Evolutionary conservation across 1,140 invertebrate genomes (phyloP), one percentile per base, ranked within the genome.

Genomic region (Lamellibrachia luymesi): DNA sequence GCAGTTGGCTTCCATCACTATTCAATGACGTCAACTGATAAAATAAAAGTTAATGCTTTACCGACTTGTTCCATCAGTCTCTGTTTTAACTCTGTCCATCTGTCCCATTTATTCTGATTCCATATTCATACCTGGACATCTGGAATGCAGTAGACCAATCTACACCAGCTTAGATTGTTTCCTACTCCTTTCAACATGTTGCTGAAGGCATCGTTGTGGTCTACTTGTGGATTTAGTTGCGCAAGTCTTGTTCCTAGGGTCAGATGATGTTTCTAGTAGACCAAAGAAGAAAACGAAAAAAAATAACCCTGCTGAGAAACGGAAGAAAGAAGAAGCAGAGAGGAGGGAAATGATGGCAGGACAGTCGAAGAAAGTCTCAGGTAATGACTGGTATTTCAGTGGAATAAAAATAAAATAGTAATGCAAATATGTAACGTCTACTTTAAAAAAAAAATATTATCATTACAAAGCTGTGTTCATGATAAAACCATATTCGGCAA

Each of bases 271-370:
- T 90, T 4, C 50, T 51, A 51, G 90, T 25, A 50, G 22, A 25
- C 27, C 25, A 51, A 90, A 90, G 38, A 93, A 93, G 25, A 93
- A 93, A 27, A 91, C 90, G 80, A 90, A 93, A 27, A 93, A 90
- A 50, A 93, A 90, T 25, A 49, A 64, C 27, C 50, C 50, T 27
- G 51, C 64, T 5, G 91, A 93, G 52, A 93, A 80, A 90, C 50
- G 56, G 50, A 80, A 80, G 52, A 17, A 56, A 8, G 56, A 51
- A 52, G 51, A 92, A n/a, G 49, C 51, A 50, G 22, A 52, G 8
- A 50, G 56, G 56, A 92, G 8, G 13, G 10, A 56, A 13, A 51
- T 7, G 17, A 49, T 8, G 92, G 27, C 8, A 13, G 49, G 25
- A 51, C 27, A 50, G 27, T 7, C 10, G 0, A 17, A 80, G 64